A percentile compares a stretch with the other conserved stretches of the same genome.
Conservation (phyloP, 2,797 vertebrate genomes). For the Hippoglossus hippoglossus region DNA sequence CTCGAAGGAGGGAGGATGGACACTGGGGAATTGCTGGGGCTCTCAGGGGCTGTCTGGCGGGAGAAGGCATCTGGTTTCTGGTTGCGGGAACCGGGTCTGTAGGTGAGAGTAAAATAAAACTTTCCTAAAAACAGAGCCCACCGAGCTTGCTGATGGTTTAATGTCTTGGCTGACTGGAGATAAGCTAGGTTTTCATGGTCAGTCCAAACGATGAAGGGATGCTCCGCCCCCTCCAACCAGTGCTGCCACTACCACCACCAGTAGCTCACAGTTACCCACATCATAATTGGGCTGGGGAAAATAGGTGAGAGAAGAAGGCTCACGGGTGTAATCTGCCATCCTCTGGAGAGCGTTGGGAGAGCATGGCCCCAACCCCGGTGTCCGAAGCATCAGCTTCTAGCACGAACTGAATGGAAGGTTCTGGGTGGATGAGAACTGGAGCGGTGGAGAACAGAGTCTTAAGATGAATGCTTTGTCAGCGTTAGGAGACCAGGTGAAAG, state of each 20-base stretch:
- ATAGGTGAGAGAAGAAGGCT: background rate
- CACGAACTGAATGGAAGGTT: background rate
- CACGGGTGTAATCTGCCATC: background rate
- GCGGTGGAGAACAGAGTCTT: background rate
- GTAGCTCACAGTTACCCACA: background rate
- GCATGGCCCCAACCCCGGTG: background rate
- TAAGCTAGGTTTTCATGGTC: background rate
- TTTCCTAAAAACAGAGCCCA: background rate
- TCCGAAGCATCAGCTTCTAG: background rate
- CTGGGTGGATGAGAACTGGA: background rate
- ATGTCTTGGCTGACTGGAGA: background rate
- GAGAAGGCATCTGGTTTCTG: background rate
- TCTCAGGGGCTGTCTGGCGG: no score
- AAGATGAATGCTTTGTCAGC: rapidly evolving
- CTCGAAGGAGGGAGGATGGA: background rate
- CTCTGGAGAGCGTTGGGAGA: background rate
- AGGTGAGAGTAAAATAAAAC: background rate
- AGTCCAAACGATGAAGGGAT: background rate
- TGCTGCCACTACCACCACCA: background rate
- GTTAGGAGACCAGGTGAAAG: background rate
- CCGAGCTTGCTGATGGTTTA: background rate
- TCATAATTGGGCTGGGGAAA: background rate
- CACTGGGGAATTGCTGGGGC: background rate
- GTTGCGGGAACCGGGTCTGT: background rate
- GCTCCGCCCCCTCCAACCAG: background rate